phyloP scores from a whole-genome alignment of 2,113 vertebrate species.

The Tiliqua scincoides region DNA sequence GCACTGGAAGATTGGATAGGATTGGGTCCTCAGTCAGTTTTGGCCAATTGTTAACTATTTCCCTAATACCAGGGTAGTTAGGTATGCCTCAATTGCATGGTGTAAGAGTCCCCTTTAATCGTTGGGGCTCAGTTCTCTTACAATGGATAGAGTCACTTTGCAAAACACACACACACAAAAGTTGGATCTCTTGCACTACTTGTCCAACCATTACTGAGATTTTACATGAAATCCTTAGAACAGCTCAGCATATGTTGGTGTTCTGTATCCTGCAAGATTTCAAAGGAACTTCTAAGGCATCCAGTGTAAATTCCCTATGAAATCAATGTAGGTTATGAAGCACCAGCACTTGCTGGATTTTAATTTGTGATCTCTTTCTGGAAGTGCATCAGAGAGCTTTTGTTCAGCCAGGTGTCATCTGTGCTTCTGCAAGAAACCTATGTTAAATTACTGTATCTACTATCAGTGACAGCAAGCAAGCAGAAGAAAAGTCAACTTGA shows the following conservation, averaged over 20 bases:
- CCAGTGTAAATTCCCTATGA: not conserved
- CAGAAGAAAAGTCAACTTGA: slow-evolving; percentile 64
- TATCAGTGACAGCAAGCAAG: slow-evolving; percentile 60
- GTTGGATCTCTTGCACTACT: not conserved
- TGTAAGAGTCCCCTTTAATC: too few relatives aligned
- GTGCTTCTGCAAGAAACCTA: slow-evolving; percentile 15
- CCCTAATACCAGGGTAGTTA: too few relatives aligned
- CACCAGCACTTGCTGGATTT: not conserved
- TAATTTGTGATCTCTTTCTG: not conserved
- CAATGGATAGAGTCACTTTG: too few relatives aligned
- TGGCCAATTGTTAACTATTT: not conserved
- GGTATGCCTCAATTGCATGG: too few relatives aligned
- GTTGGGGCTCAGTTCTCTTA: too few relatives aligned
- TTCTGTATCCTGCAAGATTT: not conserved
- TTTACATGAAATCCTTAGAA: not conserved
- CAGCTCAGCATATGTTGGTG: not conserved
- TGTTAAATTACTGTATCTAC: slow-evolving; percentile 52
- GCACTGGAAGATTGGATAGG: too few relatives aligned
- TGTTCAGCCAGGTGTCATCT: slow-evolving; percentile 1
- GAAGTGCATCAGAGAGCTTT: not conserved
- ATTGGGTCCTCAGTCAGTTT: too few relatives aligned
- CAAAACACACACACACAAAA: too few relatives aligned
- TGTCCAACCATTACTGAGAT: not conserved
- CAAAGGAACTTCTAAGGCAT: not conserved
- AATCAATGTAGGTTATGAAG: not conserved